A percentile compares a stretch with the other conserved stretches of the same genome.
Conservation (phyloP, 1,140 invertebrate species). For the Brachionus rubens region DNA sequence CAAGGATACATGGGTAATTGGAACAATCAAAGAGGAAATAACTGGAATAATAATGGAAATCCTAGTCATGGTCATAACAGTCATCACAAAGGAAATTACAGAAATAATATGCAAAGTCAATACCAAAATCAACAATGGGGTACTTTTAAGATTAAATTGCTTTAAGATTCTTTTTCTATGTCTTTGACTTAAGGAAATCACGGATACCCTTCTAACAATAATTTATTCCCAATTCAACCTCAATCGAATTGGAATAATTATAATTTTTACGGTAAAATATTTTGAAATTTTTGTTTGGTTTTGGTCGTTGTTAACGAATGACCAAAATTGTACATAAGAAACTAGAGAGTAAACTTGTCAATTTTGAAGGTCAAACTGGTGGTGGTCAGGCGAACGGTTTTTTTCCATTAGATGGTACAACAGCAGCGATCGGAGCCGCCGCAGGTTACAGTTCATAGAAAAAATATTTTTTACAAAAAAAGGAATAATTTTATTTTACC, state of each 20-base stretch:
- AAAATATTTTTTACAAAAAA: no score
- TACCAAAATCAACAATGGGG: constrained; percentile 24
- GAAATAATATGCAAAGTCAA: neutral
- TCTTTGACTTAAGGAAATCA: neutral
- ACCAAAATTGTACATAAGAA: no score
- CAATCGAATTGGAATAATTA: constrained; percentile 31
- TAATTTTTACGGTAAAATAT: constrained; percentile 19
- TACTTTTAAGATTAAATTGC: neutral
- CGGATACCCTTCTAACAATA: neutral
- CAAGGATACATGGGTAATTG: neutral
- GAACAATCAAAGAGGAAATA: neutral
- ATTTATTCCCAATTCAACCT: constrained; percentile 13
- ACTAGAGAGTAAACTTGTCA: no score
- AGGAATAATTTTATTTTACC: no score
- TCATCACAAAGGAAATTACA: neutral
- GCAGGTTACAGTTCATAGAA: constrained; percentile 4
- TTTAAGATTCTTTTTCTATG: no score
- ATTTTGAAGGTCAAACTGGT: neutral
- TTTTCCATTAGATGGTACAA: constrained; percentile 9
- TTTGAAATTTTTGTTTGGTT: no score
- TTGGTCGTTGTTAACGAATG: no score
- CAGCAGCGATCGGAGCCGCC: neutral
- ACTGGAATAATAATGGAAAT: constrained; percentile 24
- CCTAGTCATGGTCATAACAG: neutral
- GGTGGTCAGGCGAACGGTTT: constrained; percentile 4